Percentiles rank a stretch among this genome's conserved stretches.
phyloP scores from a whole-genome alignment of 2,113 vertebrate genomes.

The Pica pica region DNA sequence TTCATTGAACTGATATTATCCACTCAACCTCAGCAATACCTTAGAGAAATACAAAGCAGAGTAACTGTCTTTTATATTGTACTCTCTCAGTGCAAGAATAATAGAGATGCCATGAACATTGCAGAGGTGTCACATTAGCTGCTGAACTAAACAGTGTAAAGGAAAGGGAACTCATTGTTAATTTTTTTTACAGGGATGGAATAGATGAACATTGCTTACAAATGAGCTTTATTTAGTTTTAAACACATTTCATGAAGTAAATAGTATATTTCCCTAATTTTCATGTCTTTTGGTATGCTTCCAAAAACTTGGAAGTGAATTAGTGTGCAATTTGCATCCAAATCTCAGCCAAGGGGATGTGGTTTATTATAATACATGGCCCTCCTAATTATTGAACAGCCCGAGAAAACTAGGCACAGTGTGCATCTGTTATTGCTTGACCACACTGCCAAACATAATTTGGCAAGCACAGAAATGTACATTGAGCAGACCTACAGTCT shows the following conservation, averaged over 20 bases:
- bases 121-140: slow-evolving; percentile 59
- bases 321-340: slow-evolving; percentile 83
- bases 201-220: slow-evolving; percentile 66
- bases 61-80: slow-evolving; percentile 60
- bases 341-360: slow-evolving; percentile 91
- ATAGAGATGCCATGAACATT: slow-evolving; percentile 56
- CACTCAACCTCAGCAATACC: slow-evolving; percentile 64
- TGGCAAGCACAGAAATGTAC: slow-evolving; percentile 80
- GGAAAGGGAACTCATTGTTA: slow-evolving; percentile 59
- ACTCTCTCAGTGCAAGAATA: slow-evolving; percentile 35
- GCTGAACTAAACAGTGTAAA: slow-evolving; percentile 54
- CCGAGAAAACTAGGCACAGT: slow-evolving; percentile 82
- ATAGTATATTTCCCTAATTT: slow-evolving; percentile 82
- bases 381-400: slow-evolving; percentile 87
- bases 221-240: slow-evolving; percentile 73
- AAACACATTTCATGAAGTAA: slow-evolving; percentile 75
- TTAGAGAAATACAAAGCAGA: slow-evolving; percentile 60
- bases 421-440: slow-evolving; percentile 85
- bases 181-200: slow-evolving; percentile 55
- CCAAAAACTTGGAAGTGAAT: slow-evolving; percentile 83
- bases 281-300: slow-evolving; percentile 79
- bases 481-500: slow-evolving; percentile 83
- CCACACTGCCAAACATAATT: slow-evolving; percentile 83
- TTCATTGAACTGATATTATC: slow-evolving; percentile 64
- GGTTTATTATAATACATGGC: slow-evolving; percentile 88